phyloP scores from a whole-genome alignment of 2,113 vertebrate species.

The Prunella himalayana region DNA sequence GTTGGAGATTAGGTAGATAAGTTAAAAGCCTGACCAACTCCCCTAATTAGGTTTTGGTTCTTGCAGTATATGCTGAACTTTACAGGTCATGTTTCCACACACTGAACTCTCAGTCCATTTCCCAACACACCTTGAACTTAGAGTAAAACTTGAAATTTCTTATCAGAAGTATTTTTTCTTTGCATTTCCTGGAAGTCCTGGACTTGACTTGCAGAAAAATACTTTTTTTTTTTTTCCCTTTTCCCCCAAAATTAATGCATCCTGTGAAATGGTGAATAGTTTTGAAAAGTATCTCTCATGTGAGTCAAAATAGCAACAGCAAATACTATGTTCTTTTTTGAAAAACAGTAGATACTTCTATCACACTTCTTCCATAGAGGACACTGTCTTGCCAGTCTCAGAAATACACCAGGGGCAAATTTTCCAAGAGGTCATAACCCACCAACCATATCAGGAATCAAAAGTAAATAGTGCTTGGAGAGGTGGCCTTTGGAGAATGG shows the following conservation, averaged over 20 bases:
- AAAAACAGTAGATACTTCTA: not conserved
- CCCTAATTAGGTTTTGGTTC: slow-evolving; percentile 1
- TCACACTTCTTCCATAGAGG: not conserved
- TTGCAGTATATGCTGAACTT: not conserved
- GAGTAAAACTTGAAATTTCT: not conserved
- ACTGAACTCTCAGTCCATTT: not conserved
- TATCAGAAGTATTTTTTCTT: not conserved
- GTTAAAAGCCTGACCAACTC: not conserved
- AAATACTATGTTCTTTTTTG: not conserved
- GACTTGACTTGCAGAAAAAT: not conserved
- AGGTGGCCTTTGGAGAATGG: not conserved
- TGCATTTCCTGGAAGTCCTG: not conserved
- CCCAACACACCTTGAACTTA: not conserved
- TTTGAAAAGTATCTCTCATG: not conserved
- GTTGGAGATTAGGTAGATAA: not conserved
- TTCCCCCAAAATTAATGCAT: not conserved
- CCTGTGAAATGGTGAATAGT: not conserved
- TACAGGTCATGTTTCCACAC: not conserved
- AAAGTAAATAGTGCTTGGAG: not conserved
- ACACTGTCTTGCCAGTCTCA: not conserved
- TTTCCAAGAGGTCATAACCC: not conserved
- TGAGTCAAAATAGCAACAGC: not conserved
- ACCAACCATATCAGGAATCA: not conserved
- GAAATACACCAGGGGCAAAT: not conserved
- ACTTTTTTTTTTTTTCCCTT: not conserved